Conservation (phyloP, 2,113 vertebrate genomes). For the Anoplopoma fimbria region DNA sequence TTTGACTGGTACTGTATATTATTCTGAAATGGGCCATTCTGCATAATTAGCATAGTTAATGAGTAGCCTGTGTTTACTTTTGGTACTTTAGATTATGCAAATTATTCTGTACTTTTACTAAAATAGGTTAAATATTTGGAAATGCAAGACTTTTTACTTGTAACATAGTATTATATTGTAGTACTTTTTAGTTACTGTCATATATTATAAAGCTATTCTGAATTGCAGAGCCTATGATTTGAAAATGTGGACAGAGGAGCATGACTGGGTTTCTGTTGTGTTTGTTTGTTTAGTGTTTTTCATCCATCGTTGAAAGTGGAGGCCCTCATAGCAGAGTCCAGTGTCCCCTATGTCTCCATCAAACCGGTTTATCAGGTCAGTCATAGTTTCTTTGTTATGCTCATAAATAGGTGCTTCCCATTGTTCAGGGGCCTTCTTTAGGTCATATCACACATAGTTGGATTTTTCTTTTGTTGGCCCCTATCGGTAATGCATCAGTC, state of each 20-base stretch:
- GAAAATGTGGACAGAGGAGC: no score
- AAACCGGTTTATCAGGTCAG: background rate
- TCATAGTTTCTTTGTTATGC: background rate
- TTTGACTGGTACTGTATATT: no score
- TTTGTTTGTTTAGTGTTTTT: background rate
- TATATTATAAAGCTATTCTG: background rate
- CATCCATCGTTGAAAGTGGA: background rate
- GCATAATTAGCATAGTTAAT: no score
- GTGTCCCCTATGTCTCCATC: background rate
- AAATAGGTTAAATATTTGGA: no score
- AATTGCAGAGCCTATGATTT: background rate
- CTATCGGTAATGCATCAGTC: accelerated
- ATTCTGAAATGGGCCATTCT: no score
- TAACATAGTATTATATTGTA: no score
- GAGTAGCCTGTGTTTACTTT: no score
- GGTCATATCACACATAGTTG: background rate
- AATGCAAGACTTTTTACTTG: no score
- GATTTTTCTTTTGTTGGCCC: no score
- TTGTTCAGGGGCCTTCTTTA: background rate
- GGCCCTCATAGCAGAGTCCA: background rate
- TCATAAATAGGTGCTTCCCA: background rate
- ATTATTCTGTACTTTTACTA: no score
- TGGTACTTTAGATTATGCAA: no score
- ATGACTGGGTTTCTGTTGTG: background rate
- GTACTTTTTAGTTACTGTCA: no score